Conservation (phyloP, 2,888 invertebrate genomes). For the Euspilapteryx auroguttella region DNA sequence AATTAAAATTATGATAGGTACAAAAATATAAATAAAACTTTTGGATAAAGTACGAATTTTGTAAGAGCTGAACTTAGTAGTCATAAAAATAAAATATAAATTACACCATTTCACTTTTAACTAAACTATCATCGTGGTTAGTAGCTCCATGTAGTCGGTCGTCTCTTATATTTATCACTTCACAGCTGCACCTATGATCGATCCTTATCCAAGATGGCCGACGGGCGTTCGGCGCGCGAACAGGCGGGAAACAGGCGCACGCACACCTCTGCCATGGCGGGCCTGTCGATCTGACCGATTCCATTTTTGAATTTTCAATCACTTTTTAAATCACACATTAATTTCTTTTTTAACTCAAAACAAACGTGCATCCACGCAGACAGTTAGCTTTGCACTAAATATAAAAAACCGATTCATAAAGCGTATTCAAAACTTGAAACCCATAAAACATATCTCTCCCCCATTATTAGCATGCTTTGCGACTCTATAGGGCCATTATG, state of each 20-base stretch:
- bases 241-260: slow-evolving; percentile 44
- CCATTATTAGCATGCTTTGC: slow-evolving; percentile 58
- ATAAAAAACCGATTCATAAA: slow-evolving; percentile 36
- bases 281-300: slow-evolving; percentile 31
- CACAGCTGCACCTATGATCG: slow-evolving; percentile 57
- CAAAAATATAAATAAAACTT: too few species aligned
- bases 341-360: slow-evolving; percentile 7
- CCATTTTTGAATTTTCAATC: slow-evolving; percentile 18
- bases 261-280: slow-evolving; percentile 32
- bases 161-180: slow-evolving; percentile 53
- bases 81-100: too few species aligned
- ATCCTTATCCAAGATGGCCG: slow-evolving; percentile 56
- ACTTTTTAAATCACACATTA: slow-evolving; percentile 9
- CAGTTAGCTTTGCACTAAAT: slow-evolving; percentile 44
- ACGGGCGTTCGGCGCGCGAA: slow-evolving; percentile 27
- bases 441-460: slow-evolving; percentile 59
- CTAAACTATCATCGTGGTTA: too few species aligned
- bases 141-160: too few species aligned
- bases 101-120: too few species aligned
- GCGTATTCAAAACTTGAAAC: slow-evolving; percentile 51
- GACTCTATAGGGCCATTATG: slow-evolving; percentile 52
- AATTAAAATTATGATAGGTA: too few species aligned
- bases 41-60: too few species aligned
- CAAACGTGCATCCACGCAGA: slow-evolving; percentile 35
- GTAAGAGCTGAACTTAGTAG: too few species aligned